Conservation (phyloP, 2,797 vertebrate species). For the Gadopsis bispinosus region DNA sequence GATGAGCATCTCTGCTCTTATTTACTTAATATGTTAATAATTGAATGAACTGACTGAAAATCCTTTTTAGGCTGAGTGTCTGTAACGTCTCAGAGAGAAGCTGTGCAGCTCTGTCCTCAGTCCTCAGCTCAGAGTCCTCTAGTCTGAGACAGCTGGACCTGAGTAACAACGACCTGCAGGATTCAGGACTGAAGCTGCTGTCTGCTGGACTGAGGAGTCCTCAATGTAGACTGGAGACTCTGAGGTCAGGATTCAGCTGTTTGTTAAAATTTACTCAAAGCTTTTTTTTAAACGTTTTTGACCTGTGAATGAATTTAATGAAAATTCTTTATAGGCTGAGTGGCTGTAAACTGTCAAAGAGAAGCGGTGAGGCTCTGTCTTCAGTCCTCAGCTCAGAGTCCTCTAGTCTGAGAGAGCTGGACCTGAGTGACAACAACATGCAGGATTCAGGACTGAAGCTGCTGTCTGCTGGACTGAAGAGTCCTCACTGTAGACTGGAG, state of each 20-base stretch:
- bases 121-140: background rate
- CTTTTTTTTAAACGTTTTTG: no score
- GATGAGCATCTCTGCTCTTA: background rate
- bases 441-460: background rate
- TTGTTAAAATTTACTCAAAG: no score
- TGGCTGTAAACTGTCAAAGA: background rate
- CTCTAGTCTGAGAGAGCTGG: background rate
- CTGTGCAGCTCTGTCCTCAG: background rate
- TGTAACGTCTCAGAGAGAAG: background rate
- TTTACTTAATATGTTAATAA: background rate
- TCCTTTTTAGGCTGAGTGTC: background rate
- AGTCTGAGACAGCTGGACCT: background rate
- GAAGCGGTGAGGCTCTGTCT: background rate
- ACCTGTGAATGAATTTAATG: background rate
- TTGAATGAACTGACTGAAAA: background rate
- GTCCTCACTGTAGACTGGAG: background rate
- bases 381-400: background rate
- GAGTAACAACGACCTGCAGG: background rate
- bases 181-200: background rate
- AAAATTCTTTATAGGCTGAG: background rate
- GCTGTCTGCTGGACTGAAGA: background rate
- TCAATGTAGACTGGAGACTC: background rate
- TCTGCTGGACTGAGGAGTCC: background rate
- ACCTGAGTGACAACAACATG: background rate
- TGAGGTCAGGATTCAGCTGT: background rate